phyloP scores from a whole-genome alignment of 2,113 vertebrate genomes.

The Phaethon lepturus region DNA sequence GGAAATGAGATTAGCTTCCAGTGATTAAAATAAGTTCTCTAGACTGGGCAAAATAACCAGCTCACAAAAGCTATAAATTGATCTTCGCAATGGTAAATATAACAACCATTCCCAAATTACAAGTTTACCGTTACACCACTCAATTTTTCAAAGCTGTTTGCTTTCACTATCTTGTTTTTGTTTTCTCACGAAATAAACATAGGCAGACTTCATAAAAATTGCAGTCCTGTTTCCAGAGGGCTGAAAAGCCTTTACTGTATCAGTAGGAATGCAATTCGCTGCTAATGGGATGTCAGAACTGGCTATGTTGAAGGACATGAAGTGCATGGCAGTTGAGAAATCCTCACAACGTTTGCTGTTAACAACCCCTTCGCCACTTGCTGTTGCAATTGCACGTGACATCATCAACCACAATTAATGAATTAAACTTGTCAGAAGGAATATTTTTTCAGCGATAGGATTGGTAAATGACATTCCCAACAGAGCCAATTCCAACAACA shows the following conservation, averaged over 20 bases:
- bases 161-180: constrained; percentile 20
- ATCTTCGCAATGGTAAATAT: constrained; percentile 33
- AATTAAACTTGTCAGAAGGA: constrained; percentile 1
- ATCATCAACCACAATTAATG: background rate
- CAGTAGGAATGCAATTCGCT: background rate
- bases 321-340: background rate
- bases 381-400: background rate
- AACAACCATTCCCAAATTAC: constrained; percentile 46
- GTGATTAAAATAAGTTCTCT: constrained; percentile 61
- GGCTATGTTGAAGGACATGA: background rate
- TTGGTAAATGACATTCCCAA: background rate
- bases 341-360: rapidly evolving
- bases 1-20: constrained; percentile 61
- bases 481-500: rapidly evolving
- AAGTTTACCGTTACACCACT: constrained; percentile 20
- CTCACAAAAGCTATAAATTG: constrained; percentile 47
- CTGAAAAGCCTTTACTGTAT: background rate
- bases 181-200: background rate
- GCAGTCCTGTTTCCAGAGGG: background rate
- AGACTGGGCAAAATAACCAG: constrained; percentile 23
- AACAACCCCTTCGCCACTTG: rapidly evolving
- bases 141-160: constrained; percentile 35
- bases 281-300: background rate
- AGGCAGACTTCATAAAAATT: background rate
- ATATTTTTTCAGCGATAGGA: background rate